Base-by-base conservation (phyloP, 2,113 vertebrate genomes). In the Antennarius striatus region DNA sequence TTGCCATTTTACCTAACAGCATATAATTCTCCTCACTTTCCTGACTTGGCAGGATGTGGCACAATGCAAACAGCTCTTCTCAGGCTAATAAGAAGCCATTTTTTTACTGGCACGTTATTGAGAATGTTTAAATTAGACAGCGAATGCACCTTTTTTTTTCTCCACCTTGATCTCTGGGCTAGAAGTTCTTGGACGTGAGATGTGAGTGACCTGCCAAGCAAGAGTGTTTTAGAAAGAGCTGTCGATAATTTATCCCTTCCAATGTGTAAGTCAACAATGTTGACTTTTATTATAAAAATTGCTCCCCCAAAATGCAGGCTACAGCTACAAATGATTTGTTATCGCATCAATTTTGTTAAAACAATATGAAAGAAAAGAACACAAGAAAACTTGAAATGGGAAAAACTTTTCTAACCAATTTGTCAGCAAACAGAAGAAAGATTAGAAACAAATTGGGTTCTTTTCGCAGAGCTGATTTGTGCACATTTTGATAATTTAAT, bases 1-100 rank as follows among this genome's bases (percentile, higher is more conserved):
- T 85, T 83, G 64, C 77, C 74, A 86, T 89, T 90, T 90, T 89
- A 84, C 75, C 83, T 86, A 84, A 85, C 86, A 83, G 85, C 84
- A 86, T 80, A 88, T 90, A 88, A 88, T 89, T 92, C 60, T 83
- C 69, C 58, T 79, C 84, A 63, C 75, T 84, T 84, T 76, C 59
- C 75, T 50, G 30, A 67, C 86, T 88, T 90, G 86, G 81, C 85
- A 89, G 79, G 53, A 75, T 59, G 66, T 40, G 57, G 59, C 63
- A 81, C 73, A 86, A 81, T 79, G 60, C 82, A 89, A 82, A 89
- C 75, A 77, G 71, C 72, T 77, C 57, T 86, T 83, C 73, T 28
- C 64, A 61, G 70, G 73, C 82, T 89, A 84, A 85, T 82, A 77
- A 74, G 75, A 73, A 73, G 43, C 59, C n/a, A 5, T 57, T 53